Evolutionary conservation across 2,113 vertebrate species (phyloP).

Genomic region (Anarhynchus alexandrinus): DNA sequence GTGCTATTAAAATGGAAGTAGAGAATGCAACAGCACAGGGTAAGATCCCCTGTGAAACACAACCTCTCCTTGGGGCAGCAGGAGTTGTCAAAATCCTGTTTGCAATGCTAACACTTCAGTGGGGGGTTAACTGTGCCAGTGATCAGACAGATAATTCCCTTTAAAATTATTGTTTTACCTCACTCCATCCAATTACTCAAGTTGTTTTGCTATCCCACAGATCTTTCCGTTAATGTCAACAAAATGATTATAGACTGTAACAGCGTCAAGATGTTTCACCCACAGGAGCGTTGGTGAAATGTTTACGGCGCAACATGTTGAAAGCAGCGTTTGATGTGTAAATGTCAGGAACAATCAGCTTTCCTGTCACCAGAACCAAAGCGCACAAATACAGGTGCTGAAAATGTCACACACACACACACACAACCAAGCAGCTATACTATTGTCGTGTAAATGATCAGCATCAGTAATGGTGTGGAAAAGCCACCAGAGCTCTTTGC

Average conservation of each 20-base stretch:
- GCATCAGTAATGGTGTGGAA: not conserved
- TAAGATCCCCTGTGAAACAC: not conserved
- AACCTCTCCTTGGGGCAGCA: not conserved
- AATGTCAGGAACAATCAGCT: slow-evolving; percentile 33
- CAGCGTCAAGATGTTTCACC: slow-evolving; percentile 32
- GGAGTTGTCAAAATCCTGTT: not conserved
- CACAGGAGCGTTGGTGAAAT: not conserved
- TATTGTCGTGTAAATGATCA: not conserved
- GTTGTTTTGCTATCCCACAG: slow-evolving; percentile 20
- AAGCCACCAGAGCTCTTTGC: not conserved
- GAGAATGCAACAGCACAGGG: not conserved
- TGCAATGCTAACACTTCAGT: not conserved
- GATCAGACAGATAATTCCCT: not conserved
- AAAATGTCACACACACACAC: not conserved
- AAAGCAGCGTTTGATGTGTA: slow-evolving; percentile 42
- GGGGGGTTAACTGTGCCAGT: not conserved
- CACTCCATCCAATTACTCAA: slow-evolving; percentile 7
- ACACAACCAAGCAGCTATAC: not conserved
- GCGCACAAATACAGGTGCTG: not conserved
- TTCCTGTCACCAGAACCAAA: not conserved
- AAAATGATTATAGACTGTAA: slow-evolving; percentile 51
- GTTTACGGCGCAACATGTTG: not conserved
- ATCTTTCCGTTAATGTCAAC: slow-evolving; percentile 52
- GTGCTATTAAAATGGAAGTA: not conserved
- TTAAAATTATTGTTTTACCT: slow-evolving; percentile 62